Evolutionary conservation across 2,888 invertebrate species (phyloP).

Genomic region (Chorisops tibialis): DNA sequence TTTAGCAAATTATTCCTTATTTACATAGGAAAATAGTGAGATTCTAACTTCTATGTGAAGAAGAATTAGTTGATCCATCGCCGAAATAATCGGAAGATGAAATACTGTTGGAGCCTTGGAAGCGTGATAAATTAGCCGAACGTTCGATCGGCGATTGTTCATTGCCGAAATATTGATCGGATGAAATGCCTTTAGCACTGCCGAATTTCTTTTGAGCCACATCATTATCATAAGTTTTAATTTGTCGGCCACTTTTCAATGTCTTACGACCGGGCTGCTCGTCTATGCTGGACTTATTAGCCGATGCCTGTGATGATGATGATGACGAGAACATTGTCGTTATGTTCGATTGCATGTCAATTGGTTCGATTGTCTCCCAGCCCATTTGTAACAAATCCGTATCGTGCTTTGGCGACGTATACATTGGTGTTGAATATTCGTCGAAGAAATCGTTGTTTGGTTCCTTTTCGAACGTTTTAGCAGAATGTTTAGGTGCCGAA

Average conservation of each 20-base stretch:
- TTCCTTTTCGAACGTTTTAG: constrained; percentile 52
- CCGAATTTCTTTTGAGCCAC: constrained; percentile 95
- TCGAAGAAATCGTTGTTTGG: constrained; percentile 34
- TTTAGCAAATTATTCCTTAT: not conserved
- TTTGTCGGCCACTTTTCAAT: constrained; percentile 18
- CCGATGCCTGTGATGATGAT: not conserved
- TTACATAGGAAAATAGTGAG: not conserved
- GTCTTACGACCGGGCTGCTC: constrained; percentile 38
- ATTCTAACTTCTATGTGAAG: constrained; percentile 37
- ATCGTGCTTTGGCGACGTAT: constrained; percentile 39
- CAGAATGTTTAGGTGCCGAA: constrained; percentile 53
- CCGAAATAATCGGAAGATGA: constrained; percentile 96
- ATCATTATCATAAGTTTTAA: constrained; percentile 55
- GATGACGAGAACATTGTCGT: constrained; percentile 46
- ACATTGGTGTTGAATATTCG: constrained; percentile 50
- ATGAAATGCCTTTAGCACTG: constrained; percentile 95
- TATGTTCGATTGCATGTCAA: constrained; percentile 46
- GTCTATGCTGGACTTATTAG: constrained; percentile 28
- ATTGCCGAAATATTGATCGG: constrained; percentile 92
- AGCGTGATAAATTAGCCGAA: constrained; percentile 63
- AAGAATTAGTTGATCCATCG: constrained; percentile 51
- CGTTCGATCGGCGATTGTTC: constrained; percentile 58
- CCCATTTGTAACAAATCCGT: constrained; percentile 49
- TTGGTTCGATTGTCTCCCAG: constrained; percentile 50
- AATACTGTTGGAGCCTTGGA: constrained; percentile 92